Evolutionary conservation across 2,797 vertebrate genomes (phyloP).

Genomic region (Anguilla marmorata): DNA sequence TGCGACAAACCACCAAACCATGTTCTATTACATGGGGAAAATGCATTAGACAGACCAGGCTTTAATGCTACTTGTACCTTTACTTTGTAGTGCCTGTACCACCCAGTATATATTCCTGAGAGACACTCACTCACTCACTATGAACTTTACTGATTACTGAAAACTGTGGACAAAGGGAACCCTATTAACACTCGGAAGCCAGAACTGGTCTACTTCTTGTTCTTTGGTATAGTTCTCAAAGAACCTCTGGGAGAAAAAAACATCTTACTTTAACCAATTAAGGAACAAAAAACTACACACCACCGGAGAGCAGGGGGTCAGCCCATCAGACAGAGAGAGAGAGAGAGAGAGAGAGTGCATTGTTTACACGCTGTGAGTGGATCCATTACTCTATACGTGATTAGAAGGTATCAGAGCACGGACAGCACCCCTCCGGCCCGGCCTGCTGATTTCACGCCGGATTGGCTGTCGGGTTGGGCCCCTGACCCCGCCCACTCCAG

Average conservation of each 20-base stretch:
- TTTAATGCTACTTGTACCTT: conserved; percentile 57
- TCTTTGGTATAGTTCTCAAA: neutral
- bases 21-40: conserved; percentile 27
- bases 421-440: neutral
- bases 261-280: neutral
- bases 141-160: conserved; percentile 53
- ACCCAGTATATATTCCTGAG: conserved; percentile 46
- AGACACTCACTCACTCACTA: conserved; percentile 48
- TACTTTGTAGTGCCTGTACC: conserved; percentile 42
- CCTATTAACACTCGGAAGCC: neutral
- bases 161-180: conserved; percentile 35
- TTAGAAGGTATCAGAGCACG: neutral
- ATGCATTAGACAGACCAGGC: conserved; percentile 48
- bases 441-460: neutral
- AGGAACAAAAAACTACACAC: neutral
- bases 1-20: conserved; percentile 48
- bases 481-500: conserved; percentile 11
- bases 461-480: neutral
- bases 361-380: neutral
- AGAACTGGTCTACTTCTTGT: neutral
- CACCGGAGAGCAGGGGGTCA: neutral
- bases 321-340: neutral
- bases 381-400: neutral
- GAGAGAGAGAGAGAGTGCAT: neutral
- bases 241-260: neutral